Conservation (phyloP, 1,140 invertebrate genomes). For the Diabrotica virgifera region DNA sequence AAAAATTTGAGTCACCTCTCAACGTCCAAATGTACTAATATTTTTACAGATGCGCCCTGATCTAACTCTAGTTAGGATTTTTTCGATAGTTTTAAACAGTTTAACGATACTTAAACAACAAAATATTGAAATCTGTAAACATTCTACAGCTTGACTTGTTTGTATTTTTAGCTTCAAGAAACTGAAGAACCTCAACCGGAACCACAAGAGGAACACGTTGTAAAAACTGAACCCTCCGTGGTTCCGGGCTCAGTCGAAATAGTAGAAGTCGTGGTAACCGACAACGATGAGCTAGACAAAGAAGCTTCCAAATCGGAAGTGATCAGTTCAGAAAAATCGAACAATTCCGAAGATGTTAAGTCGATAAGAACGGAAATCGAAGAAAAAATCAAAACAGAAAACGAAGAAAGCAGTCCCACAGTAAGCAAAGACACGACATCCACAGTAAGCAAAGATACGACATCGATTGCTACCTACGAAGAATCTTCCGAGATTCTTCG, state of each 20-base stretch:
- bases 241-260: conserved; percentile 37
- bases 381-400: conserved; percentile 20
- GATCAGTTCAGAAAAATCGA: conserved; percentile 31
- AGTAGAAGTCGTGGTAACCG: conserved; percentile 39
- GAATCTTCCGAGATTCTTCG: conserved; percentile 35
- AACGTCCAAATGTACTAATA: too few relatives aligned
- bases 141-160: too few relatives aligned
- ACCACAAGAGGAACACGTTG: neutral
- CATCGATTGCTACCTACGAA: conserved; percentile 33
- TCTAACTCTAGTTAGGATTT: too few relatives aligned
- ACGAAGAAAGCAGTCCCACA: conserved; percentile 7
- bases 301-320: conserved; percentile 44
- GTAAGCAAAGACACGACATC: conserved; percentile 33
- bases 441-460: too few relatives aligned
- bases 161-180: neutral
- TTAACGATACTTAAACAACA: too few relatives aligned
- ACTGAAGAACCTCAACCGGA: conserved; percentile 14
- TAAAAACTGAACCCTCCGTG: conserved; percentile 18
- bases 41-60: too few relatives aligned
- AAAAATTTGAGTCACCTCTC: too few relatives aligned
- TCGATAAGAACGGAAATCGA: conserved; percentile 29
- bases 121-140: too few relatives aligned
- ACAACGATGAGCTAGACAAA: conserved; percentile 44
- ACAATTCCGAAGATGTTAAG: conserved; percentile 26
- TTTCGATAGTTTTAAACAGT: too few relatives aligned